These are phyloP conservation scores for Drosophila chauvacae DNA, from an alignment of 1,140 invertebrate species.

Conservation along the genomic window DNA sequence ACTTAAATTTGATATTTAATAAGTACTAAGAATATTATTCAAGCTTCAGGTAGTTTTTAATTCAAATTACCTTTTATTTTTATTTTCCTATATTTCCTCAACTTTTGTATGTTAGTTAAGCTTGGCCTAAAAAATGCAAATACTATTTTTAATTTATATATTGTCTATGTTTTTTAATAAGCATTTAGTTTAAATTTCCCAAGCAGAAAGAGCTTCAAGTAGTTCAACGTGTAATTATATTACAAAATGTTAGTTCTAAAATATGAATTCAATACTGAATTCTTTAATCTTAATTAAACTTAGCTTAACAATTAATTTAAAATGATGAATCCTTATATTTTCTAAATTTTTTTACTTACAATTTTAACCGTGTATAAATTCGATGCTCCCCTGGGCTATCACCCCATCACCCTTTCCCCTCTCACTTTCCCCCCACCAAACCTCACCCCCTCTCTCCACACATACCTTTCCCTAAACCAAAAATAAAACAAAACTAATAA, in stretches of 20 bases:
- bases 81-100: not conserved
- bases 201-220: not conserved
- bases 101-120: too few relatives aligned
- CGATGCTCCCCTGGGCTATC: conserved; percentile 21
- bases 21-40: not conserved
- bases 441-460: not conserved
- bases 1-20: not conserved
- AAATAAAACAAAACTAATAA: conserved; percentile 45
- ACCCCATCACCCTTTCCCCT: conserved; percentile 3
- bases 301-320: not conserved
- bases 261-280: not conserved
- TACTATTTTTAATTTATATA: too few relatives aligned
- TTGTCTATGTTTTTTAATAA: too few relatives aligned
- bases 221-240: not conserved
- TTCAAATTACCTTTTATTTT: not conserved
- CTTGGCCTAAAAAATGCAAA: too few relatives aligned
- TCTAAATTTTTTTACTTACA: too few relatives aligned
- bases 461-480: conserved; percentile 6
- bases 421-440: too few relatives aligned
- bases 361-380: conserved; percentile 5
- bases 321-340: not conserved
- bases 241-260: not conserved
- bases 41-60: not conserved
- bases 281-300: not conserved
- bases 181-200: too few relatives aligned